Base-by-base conservation (phyloP, 2,113 vertebrate species). In the Dolichotis patagonum region DNA sequence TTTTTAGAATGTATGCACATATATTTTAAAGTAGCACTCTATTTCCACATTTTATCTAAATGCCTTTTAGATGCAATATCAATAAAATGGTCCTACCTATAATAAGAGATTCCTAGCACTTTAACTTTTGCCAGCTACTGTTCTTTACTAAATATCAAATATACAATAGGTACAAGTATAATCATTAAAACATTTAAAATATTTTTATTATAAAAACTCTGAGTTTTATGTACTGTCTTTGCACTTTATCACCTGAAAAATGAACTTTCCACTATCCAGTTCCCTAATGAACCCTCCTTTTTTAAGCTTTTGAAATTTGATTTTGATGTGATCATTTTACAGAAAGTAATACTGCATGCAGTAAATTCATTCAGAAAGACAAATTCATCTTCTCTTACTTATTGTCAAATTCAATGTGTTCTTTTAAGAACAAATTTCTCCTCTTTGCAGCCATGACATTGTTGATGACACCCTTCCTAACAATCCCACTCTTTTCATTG, bases 391-490 rank as follows among this genome's bases (percentile, higher is more conserved):
- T 91, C 5, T 90, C 35, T 92, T 77, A 80, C 82, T 96, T 97
- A 88, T 85, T 90, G 88, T 30, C 85, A 96, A 96, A 88, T 94
- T 91, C 84, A 93, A 20, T 63, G 35, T 81, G 35, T 35, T 94
- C 32, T 87, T 90, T 81, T 88, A 60, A 96, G 78, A 88, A 75
- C 22, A 54, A 71, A 38, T 38, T 52, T 96, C 77, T 67, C 24
- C 43, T 69, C 46, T 96, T 93, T 75, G 71, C 41, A 96, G 41
- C 71, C 85, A 20, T 63, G 65, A 84, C 30, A 73, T 22, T 91
- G 56, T 89, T 86, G 43, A 65, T 63, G 5, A 96, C 5, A 58
- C 35, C 62, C 11, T 85, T 90, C 20, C 75, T 86, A 96, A 96
- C 38, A 94, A 24, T 95, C 71, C 19, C 30, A 82, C 85, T 88